These are phyloP conservation scores for Ferdinandea cuprea DNA, from an alignment of 2,888 invertebrate species.

Conservation along the genomic window DNA sequence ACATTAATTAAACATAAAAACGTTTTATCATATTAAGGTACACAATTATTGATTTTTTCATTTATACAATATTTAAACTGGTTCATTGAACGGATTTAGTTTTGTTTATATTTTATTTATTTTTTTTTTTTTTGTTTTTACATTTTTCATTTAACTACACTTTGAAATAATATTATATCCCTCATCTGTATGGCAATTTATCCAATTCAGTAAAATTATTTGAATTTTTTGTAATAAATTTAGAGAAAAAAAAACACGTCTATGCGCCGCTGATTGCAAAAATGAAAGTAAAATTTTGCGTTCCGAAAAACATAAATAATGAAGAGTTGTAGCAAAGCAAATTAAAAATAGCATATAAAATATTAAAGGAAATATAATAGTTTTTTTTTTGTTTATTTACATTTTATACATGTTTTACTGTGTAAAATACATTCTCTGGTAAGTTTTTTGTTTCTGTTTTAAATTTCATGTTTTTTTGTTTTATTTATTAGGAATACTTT, in stretches of 20 bases:
- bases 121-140: slow-evolving; percentile 49
- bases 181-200: slow-evolving; percentile 39
- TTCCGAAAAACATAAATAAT: slow-evolving; percentile 5
- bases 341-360: neutral
- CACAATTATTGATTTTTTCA: slow-evolving; percentile 65
- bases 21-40: slow-evolving; percentile 66
- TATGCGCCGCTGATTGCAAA: slow-evolving; percentile 44
- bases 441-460: slow-evolving; percentile 29
- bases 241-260: slow-evolving; percentile 54
- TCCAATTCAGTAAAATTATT: slow-evolving; percentile 52
- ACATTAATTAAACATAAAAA: slow-evolving; percentile 45
- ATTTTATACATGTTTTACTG: slow-evolving; percentile 63
- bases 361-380: slow-evolving; percentile 9
- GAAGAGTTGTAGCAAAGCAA: neutral
- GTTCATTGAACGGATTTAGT: slow-evolving; percentile 62
- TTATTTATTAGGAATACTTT: slow-evolving; percentile 38
- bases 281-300: slow-evolving; percentile 2
- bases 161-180: slow-evolving; percentile 29
- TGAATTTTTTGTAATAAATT: slow-evolving; percentile 8
- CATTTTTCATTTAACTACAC: slow-evolving; percentile 29
- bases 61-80: slow-evolving; percentile 38
- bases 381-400: slow-evolving; percentile 63
- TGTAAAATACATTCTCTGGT: slow-evolving; percentile 52
- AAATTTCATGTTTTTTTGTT: neutral
- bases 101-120: slow-evolving; percentile 48